Percentiles rank a stretch among this genome's conserved stretches.
Conservation (phyloP, 2,113 vertebrate genomes). For the Leptosomus discolor region DNA sequence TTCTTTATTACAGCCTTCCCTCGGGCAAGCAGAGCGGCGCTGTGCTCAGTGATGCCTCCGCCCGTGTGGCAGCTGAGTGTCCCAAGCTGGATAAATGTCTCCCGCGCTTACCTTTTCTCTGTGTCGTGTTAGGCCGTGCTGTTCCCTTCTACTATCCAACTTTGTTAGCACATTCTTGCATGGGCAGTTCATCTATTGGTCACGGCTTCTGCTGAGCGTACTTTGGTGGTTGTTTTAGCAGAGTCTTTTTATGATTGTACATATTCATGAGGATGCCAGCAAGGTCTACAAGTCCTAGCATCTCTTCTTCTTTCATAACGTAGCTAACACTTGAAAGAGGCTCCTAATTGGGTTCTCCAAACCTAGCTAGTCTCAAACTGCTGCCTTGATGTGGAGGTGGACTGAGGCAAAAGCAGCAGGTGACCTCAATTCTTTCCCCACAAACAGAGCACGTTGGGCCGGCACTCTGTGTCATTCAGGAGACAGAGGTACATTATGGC, state of each 20-base stretch:
- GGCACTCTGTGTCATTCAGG: neutral
- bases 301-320: neutral
- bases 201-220: neutral
- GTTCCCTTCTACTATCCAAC: neutral
- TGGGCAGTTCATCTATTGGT: neutral
- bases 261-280: neutral
- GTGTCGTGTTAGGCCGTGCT: accelerated
- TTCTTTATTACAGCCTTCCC: no score
- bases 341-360: neutral
- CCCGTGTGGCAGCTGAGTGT: neutral
- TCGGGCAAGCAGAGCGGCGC: accelerated
- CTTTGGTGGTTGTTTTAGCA: neutral
- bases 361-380: neutral
- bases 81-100: neutral
- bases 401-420: neutral
- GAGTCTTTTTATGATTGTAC: neutral
- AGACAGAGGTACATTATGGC: neutral
- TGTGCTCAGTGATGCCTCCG: accelerated
- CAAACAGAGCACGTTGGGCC: neutral
- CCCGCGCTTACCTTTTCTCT: accelerated
- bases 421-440: neutral
- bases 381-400: neutral
- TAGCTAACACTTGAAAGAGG: neutral
- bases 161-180: neutral
- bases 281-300: neutral